phyloP scores from a whole-genome alignment of 2,797 vertebrate species.

The Euphonia xanthogaster region DNA sequence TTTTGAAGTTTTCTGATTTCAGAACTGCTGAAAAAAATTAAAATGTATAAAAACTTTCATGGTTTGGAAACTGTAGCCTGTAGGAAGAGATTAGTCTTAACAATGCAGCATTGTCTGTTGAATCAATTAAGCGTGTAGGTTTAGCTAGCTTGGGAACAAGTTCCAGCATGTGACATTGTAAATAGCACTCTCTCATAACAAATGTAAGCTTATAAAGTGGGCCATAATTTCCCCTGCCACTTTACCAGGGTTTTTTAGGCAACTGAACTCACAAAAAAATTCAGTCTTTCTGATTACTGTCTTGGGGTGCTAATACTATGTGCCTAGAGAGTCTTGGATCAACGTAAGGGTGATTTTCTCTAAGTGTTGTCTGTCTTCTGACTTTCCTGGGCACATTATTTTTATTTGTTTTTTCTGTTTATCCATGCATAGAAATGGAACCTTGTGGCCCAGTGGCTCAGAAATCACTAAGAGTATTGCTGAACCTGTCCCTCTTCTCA shows the following conservation, averaged over 20 bases:
- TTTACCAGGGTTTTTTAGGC: conserved; percentile 47
- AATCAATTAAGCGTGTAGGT: conserved; percentile 78
- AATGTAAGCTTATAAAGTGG: conserved; percentile 83
- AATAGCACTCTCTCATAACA: conserved; percentile 85
- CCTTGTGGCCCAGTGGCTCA: neutral
- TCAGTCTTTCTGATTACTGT: neutral
- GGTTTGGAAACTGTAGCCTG: conserved; percentile 65
- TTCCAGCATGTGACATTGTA: conserved; percentile 82
- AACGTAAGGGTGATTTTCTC: neutral
- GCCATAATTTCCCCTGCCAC: conserved; percentile 78
- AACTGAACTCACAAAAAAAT: conserved; percentile 11
- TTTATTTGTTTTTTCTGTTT: neutral
- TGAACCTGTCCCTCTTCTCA: neutral
- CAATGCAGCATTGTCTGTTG: conserved; percentile 72
- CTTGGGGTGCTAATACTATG: neutral
- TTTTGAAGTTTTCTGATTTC: neutral
- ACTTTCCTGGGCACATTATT: neutral
- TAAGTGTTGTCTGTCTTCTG: neutral
- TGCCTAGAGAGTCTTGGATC: neutral
- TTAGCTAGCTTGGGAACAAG: conserved; percentile 77
- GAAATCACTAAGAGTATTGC: neutral
- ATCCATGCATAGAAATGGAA: neutral
- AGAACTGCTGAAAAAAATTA: conserved; percentile 24
- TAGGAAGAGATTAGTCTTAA: conserved; percentile 60
- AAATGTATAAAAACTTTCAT: conserved; percentile 39